Evolutionary conservation across 1,140 invertebrate species (phyloP).

Genomic region (Drosophila simulans): DNA sequence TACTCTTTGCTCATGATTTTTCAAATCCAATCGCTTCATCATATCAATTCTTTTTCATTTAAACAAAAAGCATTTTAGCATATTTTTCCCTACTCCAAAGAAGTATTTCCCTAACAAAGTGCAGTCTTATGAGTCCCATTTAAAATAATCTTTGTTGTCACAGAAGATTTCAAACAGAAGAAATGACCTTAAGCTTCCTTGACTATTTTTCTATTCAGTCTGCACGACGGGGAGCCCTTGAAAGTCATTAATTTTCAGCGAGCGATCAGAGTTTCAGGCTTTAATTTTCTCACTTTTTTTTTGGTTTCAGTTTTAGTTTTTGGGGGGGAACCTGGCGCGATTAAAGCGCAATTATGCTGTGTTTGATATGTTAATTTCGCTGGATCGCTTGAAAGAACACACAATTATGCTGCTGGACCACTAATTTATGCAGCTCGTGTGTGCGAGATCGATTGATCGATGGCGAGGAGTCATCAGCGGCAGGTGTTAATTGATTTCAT

Average conservation of each 20-base stretch:
- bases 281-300: slow-evolving; percentile 34
- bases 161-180: neutral
- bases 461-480: slow-evolving; percentile 46
- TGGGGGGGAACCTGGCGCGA: slow-evolving; percentile 38
- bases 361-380: slow-evolving; percentile 78
- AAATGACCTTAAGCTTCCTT: slow-evolving; percentile 34
- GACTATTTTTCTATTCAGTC: slow-evolving; percentile 20
- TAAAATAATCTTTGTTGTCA: slow-evolving; percentile 28
- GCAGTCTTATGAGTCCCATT: slow-evolving; percentile 9
- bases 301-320: slow-evolving; percentile 33
- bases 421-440: slow-evolving; percentile 79
- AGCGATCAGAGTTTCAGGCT: slow-evolving; percentile 14
- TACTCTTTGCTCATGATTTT: no score
- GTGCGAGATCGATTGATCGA: slow-evolving; percentile 49
- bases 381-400: slow-evolving; percentile 65
- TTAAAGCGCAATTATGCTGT: slow-evolving; percentile 81
- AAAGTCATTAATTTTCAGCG: slow-evolving; percentile 35
- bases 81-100: neutral
- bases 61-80: neutral
- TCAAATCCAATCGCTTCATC: neutral
- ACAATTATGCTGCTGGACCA: slow-evolving; percentile 40
- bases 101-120: slow-evolving; percentile 1
- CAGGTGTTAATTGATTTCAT: slow-evolving; percentile 81
- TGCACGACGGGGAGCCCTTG: slow-evolving; percentile 20
- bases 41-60: neutral